Percentiles rank a stretch among this genome's conserved stretches.
These are phyloP conservation scores for Eupithecia insigniata DNA, from an alignment of 2,888 invertebrate genomes.

Conservation along the genomic window DNA sequence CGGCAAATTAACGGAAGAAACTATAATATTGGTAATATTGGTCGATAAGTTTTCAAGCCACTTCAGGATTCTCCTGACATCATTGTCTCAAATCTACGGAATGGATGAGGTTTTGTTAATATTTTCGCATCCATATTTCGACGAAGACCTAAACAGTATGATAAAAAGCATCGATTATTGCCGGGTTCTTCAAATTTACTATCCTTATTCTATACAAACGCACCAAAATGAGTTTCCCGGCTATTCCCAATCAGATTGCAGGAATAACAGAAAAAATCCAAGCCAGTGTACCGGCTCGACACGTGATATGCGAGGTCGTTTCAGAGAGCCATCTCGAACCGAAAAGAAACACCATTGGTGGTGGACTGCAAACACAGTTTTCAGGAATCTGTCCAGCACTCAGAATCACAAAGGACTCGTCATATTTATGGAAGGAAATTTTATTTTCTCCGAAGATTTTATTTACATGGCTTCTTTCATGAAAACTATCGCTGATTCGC, in stretches of 20 bases:
- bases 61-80: conserved; percentile 58
- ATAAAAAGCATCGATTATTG: conserved; percentile 62
- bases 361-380: conserved; percentile 69
- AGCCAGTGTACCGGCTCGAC: conserved; percentile 54
- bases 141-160: conserved; percentile 54
- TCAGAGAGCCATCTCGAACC: conserved; percentile 53
- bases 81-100: conserved; percentile 56
- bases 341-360: conserved; percentile 68
- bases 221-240: conserved; percentile 59
- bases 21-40: conserved; percentile 59
- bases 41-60: conserved; percentile 51
- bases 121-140: conserved; percentile 63
- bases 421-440: conserved; percentile 60
- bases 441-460: conserved; percentile 62
- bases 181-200: conserved; percentile 65
- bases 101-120: conserved; percentile 62
- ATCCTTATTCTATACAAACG: conserved; percentile 63
- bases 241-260: conserved; percentile 51
- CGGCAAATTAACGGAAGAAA: conserved; percentile 51
- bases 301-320: conserved; percentile 59
- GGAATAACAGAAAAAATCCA: conserved; percentile 46
- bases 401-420: conserved; percentile 53
- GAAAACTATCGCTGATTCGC: conserved; percentile 52
- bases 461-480: conserved; percentile 60
- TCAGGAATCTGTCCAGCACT: conserved; percentile 47